Conservation (phyloP, 2,888 invertebrate genomes). For the Caenorhabditis becei region DNA sequence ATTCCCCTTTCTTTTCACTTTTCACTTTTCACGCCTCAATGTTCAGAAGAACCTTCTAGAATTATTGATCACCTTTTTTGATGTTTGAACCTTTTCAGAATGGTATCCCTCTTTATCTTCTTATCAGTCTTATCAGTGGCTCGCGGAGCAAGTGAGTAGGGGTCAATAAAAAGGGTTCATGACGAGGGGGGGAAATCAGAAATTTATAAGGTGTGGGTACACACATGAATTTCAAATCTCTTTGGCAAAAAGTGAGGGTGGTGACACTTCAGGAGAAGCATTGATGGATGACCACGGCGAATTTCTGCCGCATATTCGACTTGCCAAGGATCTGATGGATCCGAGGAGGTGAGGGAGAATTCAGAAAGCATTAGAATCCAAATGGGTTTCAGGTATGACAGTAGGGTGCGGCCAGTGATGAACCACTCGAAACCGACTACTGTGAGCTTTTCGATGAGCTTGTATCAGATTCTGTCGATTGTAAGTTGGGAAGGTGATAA, state of each 20-base stretch:
- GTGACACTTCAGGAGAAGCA: conserved; percentile 71
- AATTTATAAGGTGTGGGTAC: neutral
- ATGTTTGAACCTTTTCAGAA: conserved; percentile 5
- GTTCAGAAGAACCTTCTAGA: conserved; percentile 14
- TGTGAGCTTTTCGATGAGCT: conserved; percentile 79
- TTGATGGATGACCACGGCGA: conserved; percentile 77
- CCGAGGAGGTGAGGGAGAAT: conserved; percentile 67
- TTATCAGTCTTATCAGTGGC: conserved; percentile 3
- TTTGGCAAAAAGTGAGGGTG: no score
- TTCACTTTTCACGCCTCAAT: conserved; percentile 37
- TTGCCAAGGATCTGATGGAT: conserved; percentile 80
- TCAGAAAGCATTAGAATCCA: neutral
- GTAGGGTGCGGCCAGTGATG: conserved; percentile 77
- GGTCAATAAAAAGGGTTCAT: neutral
- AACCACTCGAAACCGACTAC: conserved; percentile 77
- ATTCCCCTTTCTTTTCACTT: conserved; percentile 2
- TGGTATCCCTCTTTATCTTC: conserved; percentile 8
- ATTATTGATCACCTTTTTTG: no score
- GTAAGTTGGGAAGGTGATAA: conserved; percentile 56
- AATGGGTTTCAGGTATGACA: conserved; percentile 73
- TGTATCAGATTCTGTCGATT: conserved; percentile 79
- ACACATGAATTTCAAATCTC: conserved; percentile 22
- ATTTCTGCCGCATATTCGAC: conserved; percentile 79
- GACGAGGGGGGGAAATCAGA: no score
- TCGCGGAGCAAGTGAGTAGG: conserved; percentile 25